phyloP scores from a whole-genome alignment of 2,888 invertebrate genomes.

The Scaptomyza flava region DNA sequence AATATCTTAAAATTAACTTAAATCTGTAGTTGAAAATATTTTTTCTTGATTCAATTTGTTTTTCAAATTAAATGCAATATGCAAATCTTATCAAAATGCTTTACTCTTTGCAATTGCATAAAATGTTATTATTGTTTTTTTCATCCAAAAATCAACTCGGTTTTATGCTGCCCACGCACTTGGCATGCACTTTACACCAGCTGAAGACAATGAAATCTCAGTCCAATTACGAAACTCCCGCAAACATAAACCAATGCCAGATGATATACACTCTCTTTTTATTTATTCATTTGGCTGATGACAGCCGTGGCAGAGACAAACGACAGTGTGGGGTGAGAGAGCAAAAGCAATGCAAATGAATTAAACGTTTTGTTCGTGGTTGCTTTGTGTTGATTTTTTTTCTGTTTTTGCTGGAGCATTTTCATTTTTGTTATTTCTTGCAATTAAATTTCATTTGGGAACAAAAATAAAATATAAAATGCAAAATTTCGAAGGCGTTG shows the following conservation, averaged over 20 bases:
- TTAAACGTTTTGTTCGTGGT: conserved; percentile 37
- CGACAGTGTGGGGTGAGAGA: background rate
- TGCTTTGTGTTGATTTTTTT: conserved; percentile 26
- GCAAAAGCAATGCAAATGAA: conserved; percentile 44
- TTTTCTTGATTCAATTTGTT: too few relatives aligned
- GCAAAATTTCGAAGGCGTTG: conserved; percentile 41
- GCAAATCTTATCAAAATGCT: too few relatives aligned
- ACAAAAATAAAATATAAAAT: conserved; percentile 1
- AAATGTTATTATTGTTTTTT: background rate
- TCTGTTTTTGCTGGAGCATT: background rate
- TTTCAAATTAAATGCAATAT: too few relatives aligned
- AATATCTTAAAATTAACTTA: too few relatives aligned
- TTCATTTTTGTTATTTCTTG: conserved; percentile 58
- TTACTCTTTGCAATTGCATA: background rate
- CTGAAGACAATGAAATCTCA: conserved; percentile 43
- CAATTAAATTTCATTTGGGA: conserved; percentile 71
- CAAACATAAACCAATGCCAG: conserved; percentile 40
- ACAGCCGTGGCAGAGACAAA: conserved; percentile 30
- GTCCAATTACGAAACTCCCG: conserved; percentile 47
- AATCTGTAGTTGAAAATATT: too few relatives aligned
- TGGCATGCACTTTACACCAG: conserved; percentile 17
- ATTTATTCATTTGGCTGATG: conserved; percentile 56
- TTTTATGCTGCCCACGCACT: conserved; percentile 24
- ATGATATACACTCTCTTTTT: conserved; percentile 34
- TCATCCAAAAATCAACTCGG: conserved; percentile 11